Conservation (phyloP, 2,113 vertebrate species). For the Conger conger region DNA sequence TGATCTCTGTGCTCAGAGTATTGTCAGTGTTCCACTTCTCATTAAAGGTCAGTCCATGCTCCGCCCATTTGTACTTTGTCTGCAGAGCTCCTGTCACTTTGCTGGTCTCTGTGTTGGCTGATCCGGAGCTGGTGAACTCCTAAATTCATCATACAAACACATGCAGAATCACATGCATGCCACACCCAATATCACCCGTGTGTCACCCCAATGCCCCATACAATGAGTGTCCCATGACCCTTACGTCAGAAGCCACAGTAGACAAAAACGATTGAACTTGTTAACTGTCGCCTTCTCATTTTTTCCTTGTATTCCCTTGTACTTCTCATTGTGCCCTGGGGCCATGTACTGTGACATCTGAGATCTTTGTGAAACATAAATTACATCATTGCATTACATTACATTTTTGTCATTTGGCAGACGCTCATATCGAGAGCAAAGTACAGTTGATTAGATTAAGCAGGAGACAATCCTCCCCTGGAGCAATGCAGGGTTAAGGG, state of each 20-base stretch:
- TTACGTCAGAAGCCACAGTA: not conserved
- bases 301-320: no score
- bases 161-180: not conserved
- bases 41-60: constrained; percentile 90
- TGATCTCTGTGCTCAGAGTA: constrained; percentile 91
- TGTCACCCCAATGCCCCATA: not conserved
- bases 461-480: no score
- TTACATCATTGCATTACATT: no score
- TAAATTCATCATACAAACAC: constrained; percentile 47
- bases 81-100: constrained; percentile 93
- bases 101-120: constrained; percentile 90
- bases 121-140: constrained; percentile 96
- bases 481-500: no score
- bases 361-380: no score
- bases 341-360: no score
- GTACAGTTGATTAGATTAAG: no score
- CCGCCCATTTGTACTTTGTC: constrained; percentile 94
- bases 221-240: not conserved
- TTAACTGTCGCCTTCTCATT: no score
- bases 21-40: constrained; percentile 99
- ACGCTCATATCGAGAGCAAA: no score
- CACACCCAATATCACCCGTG: not conserved
- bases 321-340: no score
- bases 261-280: not conserved
- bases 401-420: no score